Conservation (phyloP, 2,113 vertebrate species). For the Boulengeromyrus knoepffleri region DNA sequence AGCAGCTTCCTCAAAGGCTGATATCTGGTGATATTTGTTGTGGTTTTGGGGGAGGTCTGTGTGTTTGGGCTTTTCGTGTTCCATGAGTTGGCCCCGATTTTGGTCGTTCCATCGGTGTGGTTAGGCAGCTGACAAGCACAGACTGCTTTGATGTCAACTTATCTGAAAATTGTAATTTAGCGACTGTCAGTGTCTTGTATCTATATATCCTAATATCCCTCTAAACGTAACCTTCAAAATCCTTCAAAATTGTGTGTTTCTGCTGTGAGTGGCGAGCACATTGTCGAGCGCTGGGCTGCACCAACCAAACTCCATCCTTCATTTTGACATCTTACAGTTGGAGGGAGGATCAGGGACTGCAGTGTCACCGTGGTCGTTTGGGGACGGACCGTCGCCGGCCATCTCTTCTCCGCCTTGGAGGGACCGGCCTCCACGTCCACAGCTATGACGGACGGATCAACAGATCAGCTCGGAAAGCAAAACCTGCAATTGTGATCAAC, state of each 20-base stretch:
- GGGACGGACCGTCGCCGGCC: not conserved
- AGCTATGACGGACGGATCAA: constrained; percentile 49
- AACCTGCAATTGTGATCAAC: constrained; percentile 86
- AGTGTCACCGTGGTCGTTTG: constrained; percentile 3
- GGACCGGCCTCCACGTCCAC: constrained; percentile 68
- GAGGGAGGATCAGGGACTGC: constrained; percentile 71
- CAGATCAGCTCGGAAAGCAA: constrained; percentile 70
- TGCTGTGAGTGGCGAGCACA: constrained; percentile 27
- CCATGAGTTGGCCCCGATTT: not conserved
- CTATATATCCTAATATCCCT: not conserved
- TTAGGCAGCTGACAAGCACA: not conserved
- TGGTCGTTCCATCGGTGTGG: not conserved
- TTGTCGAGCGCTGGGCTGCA: constrained; percentile 64
- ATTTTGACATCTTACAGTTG: constrained; percentile 99
- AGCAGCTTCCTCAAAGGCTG: not conserved
- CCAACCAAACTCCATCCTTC: constrained; percentile 99
- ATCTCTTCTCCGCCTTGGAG: constrained; percentile 71
- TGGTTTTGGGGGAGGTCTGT: not conserved
- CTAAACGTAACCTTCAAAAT: not conserved
- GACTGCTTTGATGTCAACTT: not conserved
- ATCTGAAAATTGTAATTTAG: not conserved
- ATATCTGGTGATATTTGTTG: not conserved
- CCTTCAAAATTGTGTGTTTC: not conserved
- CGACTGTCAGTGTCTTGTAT: not conserved
- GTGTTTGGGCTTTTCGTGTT: not conserved